Evolutionary conservation across 2,888 invertebrate genomes (phyloP).

Genomic region (Volucella inanis): DNA sequence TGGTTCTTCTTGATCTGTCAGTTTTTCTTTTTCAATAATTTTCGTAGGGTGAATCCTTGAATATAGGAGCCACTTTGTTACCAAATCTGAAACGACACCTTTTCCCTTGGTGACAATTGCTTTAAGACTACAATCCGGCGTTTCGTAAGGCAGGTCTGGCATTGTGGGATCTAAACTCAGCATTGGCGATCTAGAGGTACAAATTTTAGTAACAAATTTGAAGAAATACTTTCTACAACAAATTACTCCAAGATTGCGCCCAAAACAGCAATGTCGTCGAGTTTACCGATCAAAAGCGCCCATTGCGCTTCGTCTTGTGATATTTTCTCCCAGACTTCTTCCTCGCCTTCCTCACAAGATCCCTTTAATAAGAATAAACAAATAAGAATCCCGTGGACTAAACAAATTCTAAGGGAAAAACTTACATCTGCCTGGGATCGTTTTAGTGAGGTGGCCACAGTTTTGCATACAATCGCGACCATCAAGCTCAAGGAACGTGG

Average conservation of each 20-base stretch:
- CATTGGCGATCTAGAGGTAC: constrained; percentile 77
- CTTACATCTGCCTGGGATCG: constrained; percentile 78
- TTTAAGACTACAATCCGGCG: constrained; percentile 87
- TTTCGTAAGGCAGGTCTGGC: constrained; percentile 85
- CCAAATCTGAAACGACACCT: constrained; percentile 94
- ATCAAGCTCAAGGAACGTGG: constrained; percentile 90
- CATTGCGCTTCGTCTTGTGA: constrained; percentile 94
- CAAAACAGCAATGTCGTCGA: constrained; percentile 93
- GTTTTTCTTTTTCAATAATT: constrained; percentile 82
- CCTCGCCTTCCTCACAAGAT: constrained; percentile 84
- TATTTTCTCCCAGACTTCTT: constrained; percentile 90
- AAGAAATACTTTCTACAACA: constrained; percentile 19
- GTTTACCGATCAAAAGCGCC: constrained; percentile 92
- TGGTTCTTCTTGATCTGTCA: constrained; percentile 78
- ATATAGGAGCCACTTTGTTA: constrained; percentile 92
- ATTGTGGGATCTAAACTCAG: constrained; percentile 80
- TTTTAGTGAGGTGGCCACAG: constrained; percentile 85
- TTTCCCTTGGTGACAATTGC: constrained; percentile 87
- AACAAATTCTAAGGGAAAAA: constrained; percentile 75
- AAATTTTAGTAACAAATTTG: not conserved
- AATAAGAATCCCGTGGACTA: not conserved
- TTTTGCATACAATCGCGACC: constrained; percentile 92
- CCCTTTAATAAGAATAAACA: constrained; percentile 74
- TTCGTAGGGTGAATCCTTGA: constrained; percentile 88
- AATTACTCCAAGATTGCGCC: constrained; percentile 86